Evolutionary conservation across 1,140 invertebrate species (phyloP).

Genomic region (Camponotus vicinus): DNA sequence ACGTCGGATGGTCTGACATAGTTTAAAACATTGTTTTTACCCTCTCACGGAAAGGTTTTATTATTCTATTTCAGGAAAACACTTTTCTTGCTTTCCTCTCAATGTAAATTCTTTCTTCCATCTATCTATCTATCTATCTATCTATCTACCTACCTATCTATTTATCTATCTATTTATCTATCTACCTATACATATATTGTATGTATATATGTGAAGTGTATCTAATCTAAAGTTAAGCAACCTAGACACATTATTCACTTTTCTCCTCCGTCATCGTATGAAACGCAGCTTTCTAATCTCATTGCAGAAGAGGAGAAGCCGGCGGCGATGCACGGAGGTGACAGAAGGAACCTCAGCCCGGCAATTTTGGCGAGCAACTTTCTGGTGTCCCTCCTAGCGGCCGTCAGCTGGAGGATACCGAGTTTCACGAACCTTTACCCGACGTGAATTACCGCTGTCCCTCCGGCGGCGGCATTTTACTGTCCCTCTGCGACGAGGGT

Average conservation of each 20-base stretch:
- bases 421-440: constrained; percentile 84
- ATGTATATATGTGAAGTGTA: no score
- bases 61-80: not conserved
- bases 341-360: constrained; percentile 83
- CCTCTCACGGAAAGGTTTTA: constrained; percentile 30
- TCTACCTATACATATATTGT: not conserved
- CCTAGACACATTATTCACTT: not conserved
- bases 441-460: constrained; percentile 79
- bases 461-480: not conserved
- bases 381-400: constrained; percentile 81
- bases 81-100: not conserved
- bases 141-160: not conserved
- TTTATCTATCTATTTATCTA: not conserved
- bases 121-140: not conserved
- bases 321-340: constrained; percentile 87
- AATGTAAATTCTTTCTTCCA: not conserved
- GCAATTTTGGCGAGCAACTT: constrained; percentile 85
- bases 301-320: constrained; percentile 85
- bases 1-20: constrained; percentile 13
- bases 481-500: constrained; percentile 24
- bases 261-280: not conserved
- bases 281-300: constrained; percentile 75
- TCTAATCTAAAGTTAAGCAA: constrained; percentile 4
- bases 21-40: constrained; percentile 59
- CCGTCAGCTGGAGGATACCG: constrained; percentile 85